Base-by-base conservation (phyloP, 2,888 invertebrate species). In the Chrysolina oricalcia region DNA sequence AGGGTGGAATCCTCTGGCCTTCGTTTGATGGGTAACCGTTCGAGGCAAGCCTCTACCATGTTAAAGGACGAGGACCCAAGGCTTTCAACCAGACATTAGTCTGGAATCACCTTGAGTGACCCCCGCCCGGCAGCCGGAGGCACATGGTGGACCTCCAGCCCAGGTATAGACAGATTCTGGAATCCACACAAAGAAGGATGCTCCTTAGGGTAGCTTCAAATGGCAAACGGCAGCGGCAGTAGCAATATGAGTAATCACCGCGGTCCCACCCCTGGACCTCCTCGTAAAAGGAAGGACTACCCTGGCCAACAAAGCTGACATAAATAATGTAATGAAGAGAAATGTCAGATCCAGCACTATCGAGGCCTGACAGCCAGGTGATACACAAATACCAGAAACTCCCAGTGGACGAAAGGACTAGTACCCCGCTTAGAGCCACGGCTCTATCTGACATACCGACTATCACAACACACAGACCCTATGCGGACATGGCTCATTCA, bases 341-440 rank as follows among this genome's bases (percentile, higher is more conserved):
- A n/a, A 46, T 15, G 67, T 5, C 9, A 67, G 50, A 17, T 8
- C 5, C 0, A 9, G 19, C 15, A 48, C 35, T 1, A 19, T 67
- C 1, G 17, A 67, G 1, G 27, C 5, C 8, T 72, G 72, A 67
- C 72, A 67, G 17, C 4, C 0, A 41, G 17, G 11, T 72, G 64
- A 56, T n/a, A 23, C 5, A 0, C 27, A 3, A 41, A 72, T 8
- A 17, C 11, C 1, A 23, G 10, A 9, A 67, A 17, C 15, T 68
- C 19, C 13, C 59, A 72, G 23, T 64, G 73, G 73, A 73, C 73
- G 0, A 68, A 68, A 35, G 6, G 48, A 40, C 72, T 72, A 2
- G 0, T 23, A 17, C 63, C n/a, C 10, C 1, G 9, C 1, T 3
- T 8, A 41, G 64, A 21, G 5, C 41, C 19, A 15, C 13, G 8